Conservation (phyloP, 2,113 vertebrate genomes). For the Scolopax mira region DNA sequence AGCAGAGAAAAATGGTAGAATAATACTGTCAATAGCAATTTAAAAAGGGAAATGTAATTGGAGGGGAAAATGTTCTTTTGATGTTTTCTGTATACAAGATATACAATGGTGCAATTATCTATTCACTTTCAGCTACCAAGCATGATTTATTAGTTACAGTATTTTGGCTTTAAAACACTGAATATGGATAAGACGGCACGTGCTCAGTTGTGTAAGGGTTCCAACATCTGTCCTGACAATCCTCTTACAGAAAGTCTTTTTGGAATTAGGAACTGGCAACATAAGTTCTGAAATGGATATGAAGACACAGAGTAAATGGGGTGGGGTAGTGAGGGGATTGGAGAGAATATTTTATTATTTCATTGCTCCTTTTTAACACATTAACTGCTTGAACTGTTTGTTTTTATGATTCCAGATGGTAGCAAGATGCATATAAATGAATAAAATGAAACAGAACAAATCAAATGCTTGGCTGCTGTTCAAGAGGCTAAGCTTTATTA, state of each 20-base stretch:
- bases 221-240: constrained; percentile 70
- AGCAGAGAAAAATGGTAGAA: background rate
- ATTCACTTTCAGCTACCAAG: constrained; percentile 16
- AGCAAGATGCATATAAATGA: constrained; percentile 25
- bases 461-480: constrained; percentile 51
- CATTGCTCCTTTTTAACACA: constrained; percentile 35
- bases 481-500: constrained; percentile 59
- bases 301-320: background rate
- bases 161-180: constrained; percentile 43
- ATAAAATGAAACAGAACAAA: constrained; percentile 51
- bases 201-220: constrained; percentile 49
- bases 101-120: constrained; percentile 18
- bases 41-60: background rate
- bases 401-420: constrained; percentile 51
- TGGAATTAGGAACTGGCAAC: constrained; percentile 50
- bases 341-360: constrained; percentile 29
- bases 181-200: background rate
- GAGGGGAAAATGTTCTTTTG: background rate
- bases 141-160: constrained; percentile 60
- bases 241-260: constrained; percentile 53
- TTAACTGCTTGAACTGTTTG: constrained; percentile 46
- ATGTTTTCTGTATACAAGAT: constrained; percentile 9
- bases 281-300: constrained; percentile 51
- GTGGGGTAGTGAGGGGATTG: background rate
- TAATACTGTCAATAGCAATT: background rate